phyloP scores from a whole-genome alignment of 2,797 vertebrate species.

The Orientallactaga sibirica region DNA sequence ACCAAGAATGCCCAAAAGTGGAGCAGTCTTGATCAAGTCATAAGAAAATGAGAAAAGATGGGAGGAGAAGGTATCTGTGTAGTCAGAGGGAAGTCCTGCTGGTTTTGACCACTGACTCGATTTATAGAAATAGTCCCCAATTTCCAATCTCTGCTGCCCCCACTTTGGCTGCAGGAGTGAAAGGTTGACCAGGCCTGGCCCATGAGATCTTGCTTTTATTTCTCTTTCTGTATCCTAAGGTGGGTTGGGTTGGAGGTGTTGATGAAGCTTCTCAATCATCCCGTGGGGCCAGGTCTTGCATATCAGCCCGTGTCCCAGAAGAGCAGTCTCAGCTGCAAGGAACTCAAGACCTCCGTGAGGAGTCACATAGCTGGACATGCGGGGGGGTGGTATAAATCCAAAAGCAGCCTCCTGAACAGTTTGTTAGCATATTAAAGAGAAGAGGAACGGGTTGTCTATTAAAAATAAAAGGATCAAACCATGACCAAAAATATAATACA shows the following conservation, averaged over 20 bases:
- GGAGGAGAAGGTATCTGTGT: not conserved
- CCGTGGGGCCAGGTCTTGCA: not conserved
- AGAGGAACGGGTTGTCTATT: not conserved
- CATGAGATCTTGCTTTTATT: not conserved
- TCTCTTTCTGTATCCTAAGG: too few relatives aligned
- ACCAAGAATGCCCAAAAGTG: not conserved
- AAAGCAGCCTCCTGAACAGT: too few relatives aligned
- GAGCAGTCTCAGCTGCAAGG: not conserved
- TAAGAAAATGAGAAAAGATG: not conserved
- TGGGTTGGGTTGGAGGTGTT: not conserved
- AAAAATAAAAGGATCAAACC: not conserved
- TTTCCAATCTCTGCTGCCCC: accelerated
- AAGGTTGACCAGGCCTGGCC: not conserved
- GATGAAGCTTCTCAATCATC: not conserved
- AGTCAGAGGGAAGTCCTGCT: not conserved
- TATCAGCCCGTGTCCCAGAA: not conserved
- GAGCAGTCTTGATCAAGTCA: not conserved
- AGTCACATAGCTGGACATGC: not conserved
- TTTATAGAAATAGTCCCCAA: not conserved
- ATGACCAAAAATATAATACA: not conserved
- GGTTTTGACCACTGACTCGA: not conserved
- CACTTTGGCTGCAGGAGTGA: too few relatives aligned
- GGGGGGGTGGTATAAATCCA: not conserved
- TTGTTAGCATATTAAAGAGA: not conserved
- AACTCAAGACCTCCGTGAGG: not conserved